These are phyloP conservation scores for Nomada ferruginata DNA, from an alignment of 2,888 invertebrate genomes.

Conservation along the genomic window DNA sequence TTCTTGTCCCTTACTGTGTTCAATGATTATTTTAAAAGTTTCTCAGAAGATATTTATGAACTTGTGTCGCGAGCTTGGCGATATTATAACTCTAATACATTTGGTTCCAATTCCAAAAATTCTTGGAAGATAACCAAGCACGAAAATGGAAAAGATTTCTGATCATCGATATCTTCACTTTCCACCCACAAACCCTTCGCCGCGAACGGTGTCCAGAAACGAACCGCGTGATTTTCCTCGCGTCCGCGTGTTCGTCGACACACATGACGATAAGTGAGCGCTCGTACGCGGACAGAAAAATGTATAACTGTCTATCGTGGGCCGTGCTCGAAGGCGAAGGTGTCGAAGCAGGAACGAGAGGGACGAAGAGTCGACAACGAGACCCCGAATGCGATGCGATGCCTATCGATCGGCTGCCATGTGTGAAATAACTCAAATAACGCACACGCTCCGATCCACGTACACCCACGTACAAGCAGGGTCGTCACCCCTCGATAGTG, in stretches of 20 bases:
- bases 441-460: constrained; percentile 41
- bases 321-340: constrained; percentile 28
- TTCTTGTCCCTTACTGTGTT: too few species aligned
- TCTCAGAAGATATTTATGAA: too few species aligned
- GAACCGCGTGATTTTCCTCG: neutral
- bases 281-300: constrained; percentile 8
- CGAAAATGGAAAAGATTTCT: too few species aligned
- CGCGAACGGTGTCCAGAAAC: neutral
- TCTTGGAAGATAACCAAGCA: too few species aligned
- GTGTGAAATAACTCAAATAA: constrained; percentile 77
- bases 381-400: constrained; percentile 68
- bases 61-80: too few species aligned
- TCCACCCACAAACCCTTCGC: neutral
- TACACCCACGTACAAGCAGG: constrained; percentile 32
- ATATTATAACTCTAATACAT: too few species aligned
- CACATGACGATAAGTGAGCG: neutral
- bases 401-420: constrained; percentile 75
- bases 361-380: constrained; percentile 33
- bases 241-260: neutral
- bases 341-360: constrained; percentile 19
- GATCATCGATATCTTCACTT: neutral
- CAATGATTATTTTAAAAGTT: too few species aligned
- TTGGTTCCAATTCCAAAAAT: too few species aligned
- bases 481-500: constrained; percentile 47
- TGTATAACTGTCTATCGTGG: constrained; percentile 29